These are phyloP conservation scores for Diogma glabrata DNA, from an alignment of 2,888 invertebrate species.

Conservation along the genomic window DNA sequence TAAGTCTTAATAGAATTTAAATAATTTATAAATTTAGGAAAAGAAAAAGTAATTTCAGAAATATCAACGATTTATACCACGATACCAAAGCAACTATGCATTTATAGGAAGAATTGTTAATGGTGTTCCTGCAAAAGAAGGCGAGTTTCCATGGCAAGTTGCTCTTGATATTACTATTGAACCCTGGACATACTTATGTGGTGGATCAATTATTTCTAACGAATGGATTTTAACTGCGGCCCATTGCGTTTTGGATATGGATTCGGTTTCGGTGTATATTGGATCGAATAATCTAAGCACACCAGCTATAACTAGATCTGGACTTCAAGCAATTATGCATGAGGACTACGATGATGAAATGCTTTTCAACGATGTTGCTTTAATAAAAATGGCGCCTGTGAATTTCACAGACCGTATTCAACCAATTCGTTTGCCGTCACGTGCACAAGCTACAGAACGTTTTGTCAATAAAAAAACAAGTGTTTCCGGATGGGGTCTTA, in stretches of 20 bases:
- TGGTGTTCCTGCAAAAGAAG: background rate
- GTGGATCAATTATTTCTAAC: background rate
- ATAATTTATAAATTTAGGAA: no score
- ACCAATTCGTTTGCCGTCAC: background rate
- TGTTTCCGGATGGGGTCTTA: background rate
- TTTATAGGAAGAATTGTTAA: background rate
- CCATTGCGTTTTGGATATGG: background rate
- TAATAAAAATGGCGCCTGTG: background rate
- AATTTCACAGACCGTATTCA: background rate
- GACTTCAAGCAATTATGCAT: background rate
- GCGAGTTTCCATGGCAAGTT: background rate
- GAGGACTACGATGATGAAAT: background rate
- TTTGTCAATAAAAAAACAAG: background rate
- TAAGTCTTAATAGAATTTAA: no score
- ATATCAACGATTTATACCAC: no score
- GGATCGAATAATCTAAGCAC: background rate
- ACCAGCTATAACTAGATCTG: background rate
- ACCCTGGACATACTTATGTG: no score
- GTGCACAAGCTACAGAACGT: background rate
- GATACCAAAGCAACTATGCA: no score
- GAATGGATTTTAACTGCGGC: slow-evolving; percentile 2
- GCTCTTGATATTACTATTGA: background rate
- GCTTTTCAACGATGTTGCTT: background rate
- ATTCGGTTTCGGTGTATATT: background rate
- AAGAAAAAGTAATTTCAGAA: no score